phyloP scores from a whole-genome alignment of 2,888 invertebrate genomes.

The Hypena proboscidalis region DNA sequence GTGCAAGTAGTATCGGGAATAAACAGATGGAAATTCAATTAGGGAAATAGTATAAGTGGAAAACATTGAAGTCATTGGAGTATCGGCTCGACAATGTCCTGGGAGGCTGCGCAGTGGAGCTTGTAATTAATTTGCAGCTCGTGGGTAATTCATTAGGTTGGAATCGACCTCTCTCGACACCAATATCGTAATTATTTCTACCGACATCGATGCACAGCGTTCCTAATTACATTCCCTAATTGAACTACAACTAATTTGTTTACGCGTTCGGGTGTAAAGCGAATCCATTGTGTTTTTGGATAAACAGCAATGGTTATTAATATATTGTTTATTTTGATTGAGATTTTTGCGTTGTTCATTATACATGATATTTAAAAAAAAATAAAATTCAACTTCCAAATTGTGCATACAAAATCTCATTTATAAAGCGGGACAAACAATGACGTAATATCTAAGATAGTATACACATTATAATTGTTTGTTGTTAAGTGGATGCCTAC shows the following conservation, averaged over 20 bases:
- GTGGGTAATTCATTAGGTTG: slow-evolving; percentile 63
- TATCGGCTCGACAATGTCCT: slow-evolving; percentile 40
- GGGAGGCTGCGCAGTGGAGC: slow-evolving; percentile 44
- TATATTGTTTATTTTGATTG: background rate
- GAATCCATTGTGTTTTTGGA: slow-evolving; percentile 19
- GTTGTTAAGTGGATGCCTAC: too few species aligned
- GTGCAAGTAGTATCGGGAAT: background rate
- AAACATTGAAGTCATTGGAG: slow-evolving; percentile 40
- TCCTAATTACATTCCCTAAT: slow-evolving; percentile 68
- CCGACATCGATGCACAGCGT: slow-evolving; percentile 39
- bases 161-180: slow-evolving; percentile 49
- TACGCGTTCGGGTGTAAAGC: slow-evolving; percentile 20
- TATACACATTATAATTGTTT: too few species aligned
- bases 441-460: too few species aligned
- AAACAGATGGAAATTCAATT: slow-evolving; percentile 23
- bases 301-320: background rate
- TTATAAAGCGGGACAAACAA: too few species aligned
- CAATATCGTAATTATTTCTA: slow-evolving; percentile 57
- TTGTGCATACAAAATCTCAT: too few species aligned
- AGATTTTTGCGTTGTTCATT: too few species aligned
- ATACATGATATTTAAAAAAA: too few species aligned
- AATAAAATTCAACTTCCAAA: too few species aligned
- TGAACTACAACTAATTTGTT: slow-evolving; percentile 59
- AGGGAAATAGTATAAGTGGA: slow-evolving; percentile 43
- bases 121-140: slow-evolving; percentile 65